Evolutionary conservation across 2,113 vertebrate species (phyloP), one percentile per base, ranked within the genome.

Genomic region (Vidua chalybeata): DNA sequence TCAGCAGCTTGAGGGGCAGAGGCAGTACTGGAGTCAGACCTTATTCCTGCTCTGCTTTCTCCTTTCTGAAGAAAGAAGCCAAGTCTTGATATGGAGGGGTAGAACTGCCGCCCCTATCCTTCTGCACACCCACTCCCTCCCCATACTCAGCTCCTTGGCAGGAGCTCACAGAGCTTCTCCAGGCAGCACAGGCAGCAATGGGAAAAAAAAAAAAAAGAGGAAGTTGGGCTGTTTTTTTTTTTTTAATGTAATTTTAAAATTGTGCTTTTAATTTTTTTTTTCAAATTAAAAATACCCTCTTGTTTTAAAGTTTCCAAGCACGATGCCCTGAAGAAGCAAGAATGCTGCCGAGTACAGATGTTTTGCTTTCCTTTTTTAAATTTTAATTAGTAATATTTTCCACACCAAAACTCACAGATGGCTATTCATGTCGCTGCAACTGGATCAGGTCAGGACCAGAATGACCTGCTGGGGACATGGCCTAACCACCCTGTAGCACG

Each of bases 301-400:
- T 43, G 0, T 84, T 93, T 93, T 96, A 94, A 93, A 96, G 80
- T 97, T 97, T 97, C 96, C 96, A 64, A 97, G 91, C 91, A 95
- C 39, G 62, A 94, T 96, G 96, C 85, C 94, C 95, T 96, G 92
- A 94, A 96, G 96, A 96, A 90, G 93, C 85, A 96, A 94, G 91
- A 95, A 94, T 97, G 94, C 88, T 93, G 63, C 67, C 4, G 87
- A 95, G 83, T 93, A 94, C 89, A 94, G 93, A 95, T 95, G 91
- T 95, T 95, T 95, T 90, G 77, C 91, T 96, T 94, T 96, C 48
- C 63, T 83, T 96, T 93, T 78, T 91, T 73, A 17, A 35, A 86
- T 96, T 87, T 87, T 88, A 96, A 94, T 96, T 95, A 96, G 89
- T 93, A 97, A 97, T 97, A 97, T 96, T 97, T 97, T 97, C 96